Percentiles rank a stretch among this genome's conserved stretches.
These are phyloP conservation scores for Hippocampus guttulatus DNA, from an alignment of 2,113 vertebrate genomes.

Conservation along the genomic window DNA sequence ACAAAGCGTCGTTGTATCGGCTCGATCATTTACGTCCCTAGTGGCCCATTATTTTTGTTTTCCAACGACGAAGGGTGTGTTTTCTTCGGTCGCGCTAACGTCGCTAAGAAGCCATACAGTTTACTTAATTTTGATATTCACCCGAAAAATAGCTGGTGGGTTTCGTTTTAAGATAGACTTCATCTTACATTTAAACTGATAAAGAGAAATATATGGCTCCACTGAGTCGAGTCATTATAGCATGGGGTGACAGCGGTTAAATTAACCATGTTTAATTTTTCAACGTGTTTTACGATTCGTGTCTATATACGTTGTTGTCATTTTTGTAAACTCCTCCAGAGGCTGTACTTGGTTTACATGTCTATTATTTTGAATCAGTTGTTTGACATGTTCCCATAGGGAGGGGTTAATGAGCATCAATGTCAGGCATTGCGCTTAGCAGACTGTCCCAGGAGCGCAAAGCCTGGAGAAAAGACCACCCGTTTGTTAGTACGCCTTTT, in stretches of 20 bases:
- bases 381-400: constrained; percentile 43
- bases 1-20: not conserved
- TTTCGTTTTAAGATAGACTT: not conserved
- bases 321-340: not conserved
- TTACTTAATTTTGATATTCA: constrained; percentile 9
- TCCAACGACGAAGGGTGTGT: constrained; percentile 38
- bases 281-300: not conserved
- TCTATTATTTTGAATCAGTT: not conserved
- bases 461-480: constrained; percentile 98
- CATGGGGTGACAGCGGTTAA: not conserved
- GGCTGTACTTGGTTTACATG: not conserved
- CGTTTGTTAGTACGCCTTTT: constrained; percentile 82
- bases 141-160: constrained; percentile 35
- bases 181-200: not conserved
- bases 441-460: constrained; percentile 98
- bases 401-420: constrained; percentile 72
- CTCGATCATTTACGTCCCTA: constrained; percentile 6
- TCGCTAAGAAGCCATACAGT: constrained; percentile 24
- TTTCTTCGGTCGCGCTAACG: constrained; percentile 25
- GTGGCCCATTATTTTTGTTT: constrained; percentile 7
- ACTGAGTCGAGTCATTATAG: not conserved
- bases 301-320: not conserved
- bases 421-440: constrained; percentile 99
- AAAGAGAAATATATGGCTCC: not conserved
- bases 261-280: not conserved